Evolutionary conservation across 1,140 invertebrate species (phyloP), one percentile per base, ranked within the genome.

Genomic region (Drosophila ogumai): DNA sequence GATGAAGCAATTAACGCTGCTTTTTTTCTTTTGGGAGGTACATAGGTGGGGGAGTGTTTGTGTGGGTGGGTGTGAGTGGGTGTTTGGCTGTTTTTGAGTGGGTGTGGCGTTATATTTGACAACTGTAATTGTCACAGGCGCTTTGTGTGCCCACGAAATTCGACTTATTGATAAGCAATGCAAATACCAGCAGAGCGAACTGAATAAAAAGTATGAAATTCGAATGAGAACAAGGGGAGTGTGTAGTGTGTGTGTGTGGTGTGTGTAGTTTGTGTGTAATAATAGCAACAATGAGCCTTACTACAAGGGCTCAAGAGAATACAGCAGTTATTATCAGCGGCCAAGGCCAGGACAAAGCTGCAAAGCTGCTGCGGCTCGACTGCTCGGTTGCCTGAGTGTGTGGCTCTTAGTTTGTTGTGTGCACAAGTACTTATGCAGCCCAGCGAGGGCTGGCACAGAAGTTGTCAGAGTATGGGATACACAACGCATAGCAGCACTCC

Each of bases 91-190:
- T 17, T 19, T 10, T 15, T 15, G 34, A 36, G 64, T 65, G 50
- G 25, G 63, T 50, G 64, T 69, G 63, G 44, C 41, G 57, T 71
- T 41, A 59, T 84, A 79, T 85, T 90, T 90, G 74, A 90, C 81
- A 90, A 75, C 66, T 90, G 85, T 90, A 90, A 90, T 85, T 90
- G 81, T 85, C 54, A 66, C 72, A 58, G 43, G 50, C 61, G 63
- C 38, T 63, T 67, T 87, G 64, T 86, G 41, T 79, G 59, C 59
- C 40, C 69, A 79, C 68, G 81, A 86, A 75, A 65, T 72, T 50
- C 40, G 63, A 57, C 65, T 79, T 49, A 81, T 85, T 84, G 85
- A 88, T 88, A 88, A 90, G 80, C 46, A 71, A 67, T 57, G 56
- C 75, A 82, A 84, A 82, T 60, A 75, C 10, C 38, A 56, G 9